A percentile compares a stretch with the other conserved stretches of the same genome.
These are phyloP conservation scores for Ecliptopera silaceata DNA, from an alignment of 2,888 invertebrate genomes.

Conservation along the genomic window DNA sequence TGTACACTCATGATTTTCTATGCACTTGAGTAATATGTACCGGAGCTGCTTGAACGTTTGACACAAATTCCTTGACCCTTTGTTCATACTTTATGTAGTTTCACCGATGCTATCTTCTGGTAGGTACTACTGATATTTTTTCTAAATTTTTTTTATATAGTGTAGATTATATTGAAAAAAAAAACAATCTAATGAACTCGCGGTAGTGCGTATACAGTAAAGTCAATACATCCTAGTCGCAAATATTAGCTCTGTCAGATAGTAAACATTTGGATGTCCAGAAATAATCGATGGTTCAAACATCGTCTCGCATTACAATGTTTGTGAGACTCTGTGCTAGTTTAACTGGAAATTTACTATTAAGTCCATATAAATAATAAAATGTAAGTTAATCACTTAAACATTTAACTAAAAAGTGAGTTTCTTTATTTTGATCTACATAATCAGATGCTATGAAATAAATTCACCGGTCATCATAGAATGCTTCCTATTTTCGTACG, in stretches of 20 bases:
- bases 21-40: constrained; percentile 23
- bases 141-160: not conserved
- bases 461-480: no score
- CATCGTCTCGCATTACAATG: constrained; percentile 52
- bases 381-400: not conserved
- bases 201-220: constrained; percentile 14
- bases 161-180: not conserved
- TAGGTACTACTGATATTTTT: no score
- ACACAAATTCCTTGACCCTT: constrained; percentile 9
- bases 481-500: no score
- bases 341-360: not conserved
- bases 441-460: no score
- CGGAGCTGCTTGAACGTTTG: constrained; percentile 1
- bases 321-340: not conserved
- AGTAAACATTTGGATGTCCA: constrained; percentile 57
- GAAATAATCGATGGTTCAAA: constrained; percentile 60
- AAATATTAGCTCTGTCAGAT: constrained; percentile 47
- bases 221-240: constrained; percentile 35
- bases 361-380: not conserved
- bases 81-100: not conserved
- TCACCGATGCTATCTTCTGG: no score
- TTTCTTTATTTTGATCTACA: not conserved
- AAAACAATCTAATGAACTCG: constrained; percentile 8
- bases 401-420: no score
- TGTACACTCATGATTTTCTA: constrained; percentile 35